Percentiles rank a stretch among this genome's conserved stretches.
Conservation (phyloP, 2,113 vertebrate genomes). For the Haemorhous mexicanus region DNA sequence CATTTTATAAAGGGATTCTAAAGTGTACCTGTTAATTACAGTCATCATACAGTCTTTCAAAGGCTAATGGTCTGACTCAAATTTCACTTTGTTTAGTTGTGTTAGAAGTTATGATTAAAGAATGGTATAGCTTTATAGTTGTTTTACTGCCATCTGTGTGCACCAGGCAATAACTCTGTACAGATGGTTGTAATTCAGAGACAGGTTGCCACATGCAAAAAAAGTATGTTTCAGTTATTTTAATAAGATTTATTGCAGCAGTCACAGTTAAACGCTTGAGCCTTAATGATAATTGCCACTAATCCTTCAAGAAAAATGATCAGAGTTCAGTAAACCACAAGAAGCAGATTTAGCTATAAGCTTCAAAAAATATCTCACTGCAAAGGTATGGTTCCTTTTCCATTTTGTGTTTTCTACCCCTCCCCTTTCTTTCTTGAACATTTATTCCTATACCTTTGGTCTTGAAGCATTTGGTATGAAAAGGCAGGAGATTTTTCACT, state of each 20-base stretch:
- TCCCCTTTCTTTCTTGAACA: background rate
- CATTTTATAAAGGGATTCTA: constrained; percentile 58
- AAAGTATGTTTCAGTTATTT: constrained; percentile 94
- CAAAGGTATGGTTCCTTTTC: constrained; percentile 64
- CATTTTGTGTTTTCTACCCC: background rate
- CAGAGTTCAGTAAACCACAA: constrained; percentile 76
- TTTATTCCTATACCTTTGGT: background rate
- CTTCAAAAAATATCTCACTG: constrained; percentile 45
- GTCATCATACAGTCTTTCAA: constrained; percentile 86
- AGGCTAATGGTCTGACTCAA: constrained; percentile 85
- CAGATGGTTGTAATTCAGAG: constrained; percentile 94
- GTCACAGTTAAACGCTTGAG: constrained; percentile 90
- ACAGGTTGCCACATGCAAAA: constrained; percentile 94
- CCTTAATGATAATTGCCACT: constrained; percentile 92
- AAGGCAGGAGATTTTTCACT: constrained; percentile 37
- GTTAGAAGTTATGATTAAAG: constrained; percentile 90
- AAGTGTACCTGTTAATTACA: constrained; percentile 79
- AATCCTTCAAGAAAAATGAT: constrained; percentile 86
- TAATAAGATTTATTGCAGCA: constrained; percentile 95
- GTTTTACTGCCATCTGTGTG: constrained; percentile 95
- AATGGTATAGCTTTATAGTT: constrained; percentile 88
- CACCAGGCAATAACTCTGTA: constrained; percentile 90
- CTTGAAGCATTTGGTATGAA: background rate
- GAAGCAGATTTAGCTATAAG: constrained; percentile 70
- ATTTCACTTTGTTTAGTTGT: constrained; percentile 95